Evolutionary conservation across 2,797 vertebrate genomes (phyloP).

Genomic region (Chiloscyllium punctatum): DNA sequence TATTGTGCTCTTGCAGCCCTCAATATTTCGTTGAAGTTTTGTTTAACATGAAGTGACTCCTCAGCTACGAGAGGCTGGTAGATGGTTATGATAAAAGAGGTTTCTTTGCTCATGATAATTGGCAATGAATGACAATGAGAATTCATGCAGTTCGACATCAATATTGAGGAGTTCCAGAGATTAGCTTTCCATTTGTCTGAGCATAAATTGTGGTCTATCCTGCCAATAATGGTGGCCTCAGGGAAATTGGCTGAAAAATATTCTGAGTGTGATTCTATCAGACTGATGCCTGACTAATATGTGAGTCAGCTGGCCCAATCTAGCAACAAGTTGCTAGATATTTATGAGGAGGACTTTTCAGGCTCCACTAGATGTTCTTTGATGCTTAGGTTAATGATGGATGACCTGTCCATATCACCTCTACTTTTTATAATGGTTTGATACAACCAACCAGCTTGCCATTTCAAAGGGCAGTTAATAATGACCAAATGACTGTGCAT

Average conservation of each 20-base stretch:
- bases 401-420: too few species aligned
- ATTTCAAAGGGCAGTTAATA: too few species aligned
- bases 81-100: background rate
- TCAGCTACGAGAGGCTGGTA: background rate
- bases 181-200: background rate
- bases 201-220: background rate
- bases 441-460: too few species aligned
- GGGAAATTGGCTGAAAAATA: background rate
- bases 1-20: background rate
- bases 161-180: background rate
- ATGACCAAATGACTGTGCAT: too few species aligned
- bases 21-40: background rate
- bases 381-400: too few species aligned
- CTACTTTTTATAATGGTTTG: too few species aligned
- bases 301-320: too few species aligned
- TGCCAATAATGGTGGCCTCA: background rate
- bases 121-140: background rate
- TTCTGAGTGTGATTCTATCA: background rate
- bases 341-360: background rate
- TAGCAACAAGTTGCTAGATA: background rate
- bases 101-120: background rate
- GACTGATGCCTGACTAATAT: background rate
- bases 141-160: background rate
- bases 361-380: too few species aligned
- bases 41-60: background rate